Evolutionary conservation across 2,797 vertebrate species (phyloP).

Genomic region (Anomalospiza imberbis): DNA sequence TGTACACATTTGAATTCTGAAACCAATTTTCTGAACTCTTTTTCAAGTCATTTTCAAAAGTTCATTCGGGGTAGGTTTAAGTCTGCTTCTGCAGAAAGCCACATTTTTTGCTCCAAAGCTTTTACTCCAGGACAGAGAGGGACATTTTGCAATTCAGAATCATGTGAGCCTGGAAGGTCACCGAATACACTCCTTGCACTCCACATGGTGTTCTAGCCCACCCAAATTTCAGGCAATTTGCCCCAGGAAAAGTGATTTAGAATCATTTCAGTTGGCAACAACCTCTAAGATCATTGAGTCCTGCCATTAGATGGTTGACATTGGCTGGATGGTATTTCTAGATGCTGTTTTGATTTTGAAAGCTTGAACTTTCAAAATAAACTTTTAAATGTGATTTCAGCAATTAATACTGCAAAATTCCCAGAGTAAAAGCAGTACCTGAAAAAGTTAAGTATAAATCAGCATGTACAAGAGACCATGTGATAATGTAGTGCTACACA

Average conservation of each 20-base stretch:
- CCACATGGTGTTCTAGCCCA: neutral
- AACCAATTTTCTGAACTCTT: neutral
- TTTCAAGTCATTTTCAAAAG: neutral
- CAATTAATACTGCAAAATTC: neutral
- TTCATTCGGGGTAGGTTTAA: rapidly evolving
- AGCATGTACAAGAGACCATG: neutral
- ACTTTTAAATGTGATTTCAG: neutral
- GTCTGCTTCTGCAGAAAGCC: neutral
- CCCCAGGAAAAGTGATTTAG: neutral
- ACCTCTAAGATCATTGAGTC: neutral
- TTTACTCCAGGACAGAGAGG: neutral
- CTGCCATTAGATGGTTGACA: neutral
- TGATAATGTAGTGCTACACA: neutral
- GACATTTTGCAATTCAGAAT: neutral
- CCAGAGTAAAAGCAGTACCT: neutral
- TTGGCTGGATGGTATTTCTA: neutral
- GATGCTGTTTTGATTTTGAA: neutral
- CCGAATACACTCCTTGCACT: neutral
- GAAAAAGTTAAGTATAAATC: neutral
- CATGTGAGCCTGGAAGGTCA: neutral
- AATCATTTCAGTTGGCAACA: neutral
- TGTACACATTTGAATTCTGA: neutral
- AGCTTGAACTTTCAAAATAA: neutral
- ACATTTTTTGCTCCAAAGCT: neutral
- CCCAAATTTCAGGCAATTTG: neutral